A percentile compares a stretch with the other conserved stretches of the same genome.
Evolutionary conservation across 2,797 vertebrate genomes (phyloP).

Genomic region (Emys orbicularis): DNA sequence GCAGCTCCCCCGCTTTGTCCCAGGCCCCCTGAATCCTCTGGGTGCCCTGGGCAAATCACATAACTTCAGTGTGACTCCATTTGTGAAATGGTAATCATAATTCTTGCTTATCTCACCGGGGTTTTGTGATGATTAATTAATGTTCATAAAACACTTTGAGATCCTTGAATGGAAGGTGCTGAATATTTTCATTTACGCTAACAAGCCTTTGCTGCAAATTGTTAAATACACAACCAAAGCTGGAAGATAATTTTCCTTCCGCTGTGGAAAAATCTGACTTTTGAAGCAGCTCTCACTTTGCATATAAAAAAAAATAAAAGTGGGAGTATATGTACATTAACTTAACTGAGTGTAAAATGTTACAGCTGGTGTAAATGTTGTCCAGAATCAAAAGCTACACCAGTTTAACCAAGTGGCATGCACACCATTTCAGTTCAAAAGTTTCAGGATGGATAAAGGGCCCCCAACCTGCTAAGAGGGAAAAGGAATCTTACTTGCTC

Average conservation of each 20-base stretch:
- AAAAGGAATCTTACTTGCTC: constrained; percentile 73
- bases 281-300: background rate
- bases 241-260: background rate
- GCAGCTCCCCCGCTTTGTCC: too few relatives aligned
- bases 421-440: constrained; percentile 25
- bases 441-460: constrained; percentile 34
- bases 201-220: background rate
- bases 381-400: constrained; percentile 2
- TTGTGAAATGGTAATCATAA: background rate
- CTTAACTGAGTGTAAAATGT: background rate
- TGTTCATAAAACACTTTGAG: background rate
- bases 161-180: background rate
- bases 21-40: too few relatives aligned
- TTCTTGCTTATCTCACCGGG: background rate
- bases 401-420: background rate
- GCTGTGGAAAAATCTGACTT: background rate
- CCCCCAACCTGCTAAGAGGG: constrained; percentile 10
- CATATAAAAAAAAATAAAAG: background rate
- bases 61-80: background rate
- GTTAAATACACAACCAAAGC: background rate
- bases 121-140: background rate
- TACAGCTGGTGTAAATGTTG: background rate
- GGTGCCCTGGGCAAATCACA: background rate
- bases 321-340: background rate
- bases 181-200: background rate